phyloP scores from a whole-genome alignment of 2,113 vertebrate species.

The Cisticola juncidis region DNA sequence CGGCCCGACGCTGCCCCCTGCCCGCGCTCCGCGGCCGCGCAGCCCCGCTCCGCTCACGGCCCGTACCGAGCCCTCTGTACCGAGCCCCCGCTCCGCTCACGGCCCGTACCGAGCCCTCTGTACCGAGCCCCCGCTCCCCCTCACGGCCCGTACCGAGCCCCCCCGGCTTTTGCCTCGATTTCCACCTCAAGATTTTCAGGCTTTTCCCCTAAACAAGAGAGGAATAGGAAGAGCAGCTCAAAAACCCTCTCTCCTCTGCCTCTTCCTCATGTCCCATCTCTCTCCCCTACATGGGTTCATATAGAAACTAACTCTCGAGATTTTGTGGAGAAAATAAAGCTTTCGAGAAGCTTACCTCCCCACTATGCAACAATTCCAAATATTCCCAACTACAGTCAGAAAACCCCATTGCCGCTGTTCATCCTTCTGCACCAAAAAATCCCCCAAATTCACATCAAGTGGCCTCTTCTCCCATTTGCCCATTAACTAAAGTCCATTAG shows the following conservation, averaged over 20 bases:
- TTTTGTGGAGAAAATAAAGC: rapidly evolving
- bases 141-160: rapidly evolving
- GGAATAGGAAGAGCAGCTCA: neutral
- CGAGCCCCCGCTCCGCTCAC: no score
- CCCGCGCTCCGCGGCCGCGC: neutral
- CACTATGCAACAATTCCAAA: no score
- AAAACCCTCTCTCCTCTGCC: neutral
- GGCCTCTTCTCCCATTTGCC: neutral
- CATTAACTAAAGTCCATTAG: neutral
- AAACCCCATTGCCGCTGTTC: rapidly evolving
- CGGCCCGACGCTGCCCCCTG: neutral
- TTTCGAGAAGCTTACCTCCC: neutral
- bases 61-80: rapidly evolving
- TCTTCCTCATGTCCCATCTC: neutral
- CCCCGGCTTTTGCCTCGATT: rapidly evolving
- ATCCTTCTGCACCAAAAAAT: rapidly evolving
- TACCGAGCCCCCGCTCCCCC: neutral
- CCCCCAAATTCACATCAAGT: neutral
- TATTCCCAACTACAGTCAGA: neutral
- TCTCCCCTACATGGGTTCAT: rapidly evolving
- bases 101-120: no score
- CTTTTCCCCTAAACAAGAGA: no score
- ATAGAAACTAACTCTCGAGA: neutral
- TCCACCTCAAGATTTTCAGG: rapidly evolving
- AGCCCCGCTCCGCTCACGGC: neutral